phyloP scores from a whole-genome alignment of 53 echinoderm and acorn worm species.

The Zoroaster sp. region DNA sequence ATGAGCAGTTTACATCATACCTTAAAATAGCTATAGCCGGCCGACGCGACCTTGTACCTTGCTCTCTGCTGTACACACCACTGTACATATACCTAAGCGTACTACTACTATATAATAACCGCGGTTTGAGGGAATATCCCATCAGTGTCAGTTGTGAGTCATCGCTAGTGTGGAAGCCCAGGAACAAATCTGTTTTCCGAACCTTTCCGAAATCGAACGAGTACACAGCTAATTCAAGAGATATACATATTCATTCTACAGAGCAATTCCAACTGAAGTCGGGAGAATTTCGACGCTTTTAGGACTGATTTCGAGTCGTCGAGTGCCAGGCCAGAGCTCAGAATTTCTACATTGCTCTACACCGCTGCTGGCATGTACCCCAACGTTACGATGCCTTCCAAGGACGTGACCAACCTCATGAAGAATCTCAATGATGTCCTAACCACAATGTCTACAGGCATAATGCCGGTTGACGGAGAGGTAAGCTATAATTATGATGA shows the following conservation, averaged over 20 bases:
- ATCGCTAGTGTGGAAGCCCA: conserved; percentile 31
- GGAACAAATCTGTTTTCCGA: conserved; percentile 1
- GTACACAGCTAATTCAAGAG: neutral
- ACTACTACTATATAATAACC: neutral
- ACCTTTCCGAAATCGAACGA: conserved; percentile 5
- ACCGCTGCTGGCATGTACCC: conserved; percentile 72
- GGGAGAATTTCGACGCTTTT: neutral
- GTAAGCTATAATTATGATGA: conserved; percentile 56
- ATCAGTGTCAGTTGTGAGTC: conserved; percentile 34
- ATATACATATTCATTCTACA: conserved; percentile 5
- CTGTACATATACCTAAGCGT: neutral
- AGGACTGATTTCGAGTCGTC: neutral
- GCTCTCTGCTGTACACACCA: neutral
- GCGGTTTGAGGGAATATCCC: conserved; percentile 36
- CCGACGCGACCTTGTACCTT: too few species aligned
- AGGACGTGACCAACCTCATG: conserved; percentile 61
- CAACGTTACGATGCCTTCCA: conserved; percentile 79
- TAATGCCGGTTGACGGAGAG: conserved; percentile 81
- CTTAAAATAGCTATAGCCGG: neutral
- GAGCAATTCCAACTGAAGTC: neutral
- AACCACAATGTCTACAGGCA: conserved; percentile 93
- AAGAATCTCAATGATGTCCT: conserved; percentile 81
- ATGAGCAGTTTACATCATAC: neutral
- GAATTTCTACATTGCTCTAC: neutral
- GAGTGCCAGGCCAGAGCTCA: neutral